Conservation (phyloP, 2,113 vertebrate genomes). For the Cebidichthys violaceus region DNA sequence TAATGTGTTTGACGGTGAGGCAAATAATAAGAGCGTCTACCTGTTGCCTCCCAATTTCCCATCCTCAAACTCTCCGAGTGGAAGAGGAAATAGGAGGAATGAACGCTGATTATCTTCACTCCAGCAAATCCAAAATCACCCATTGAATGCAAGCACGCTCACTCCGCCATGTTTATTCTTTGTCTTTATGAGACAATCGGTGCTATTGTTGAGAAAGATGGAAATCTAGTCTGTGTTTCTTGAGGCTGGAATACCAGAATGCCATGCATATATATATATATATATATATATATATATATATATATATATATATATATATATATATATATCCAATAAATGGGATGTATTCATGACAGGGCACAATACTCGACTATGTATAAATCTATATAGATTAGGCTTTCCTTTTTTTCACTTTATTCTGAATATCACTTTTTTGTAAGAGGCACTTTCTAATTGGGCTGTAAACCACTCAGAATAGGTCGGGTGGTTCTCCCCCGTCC, state of each 20-base stretch:
- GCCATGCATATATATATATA: background rate
- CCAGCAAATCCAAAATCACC: slow-evolving; percentile 43
- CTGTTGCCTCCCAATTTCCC: slow-evolving; percentile 62
- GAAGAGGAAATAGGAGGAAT: slow-evolving; percentile 46
- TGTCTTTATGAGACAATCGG: slow-evolving; percentile 31
- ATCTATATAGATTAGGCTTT: too few species aligned
- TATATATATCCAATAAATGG: too few species aligned
- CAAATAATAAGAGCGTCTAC: slow-evolving; percentile 66
- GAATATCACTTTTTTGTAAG: too few species aligned
- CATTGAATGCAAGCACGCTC: slow-evolving; percentile 12
- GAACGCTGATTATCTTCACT: slow-evolving; percentile 64
- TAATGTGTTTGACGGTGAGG: slow-evolving; percentile 71
- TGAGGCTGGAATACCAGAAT: background rate
- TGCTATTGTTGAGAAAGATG: slow-evolving; percentile 28
- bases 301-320: too few species aligned
- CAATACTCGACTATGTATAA: too few species aligned
- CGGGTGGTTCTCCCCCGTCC: too few species aligned
- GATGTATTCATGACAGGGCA: too few species aligned
- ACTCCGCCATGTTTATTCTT: slow-evolving; percentile 35
- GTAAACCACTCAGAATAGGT: too few species aligned
- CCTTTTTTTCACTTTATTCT: too few species aligned
- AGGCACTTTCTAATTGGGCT: too few species aligned
- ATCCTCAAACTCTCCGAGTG: slow-evolving; percentile 44
- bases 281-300: too few species aligned
- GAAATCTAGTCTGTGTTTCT: slow-evolving; percentile 32